A percentile compares a stretch with the other conserved stretches of the same genome.
These are phyloP conservation scores for Vidua chalybeata DNA, from an alignment of 2,113 vertebrate genomes.

Conservation along the genomic window DNA sequence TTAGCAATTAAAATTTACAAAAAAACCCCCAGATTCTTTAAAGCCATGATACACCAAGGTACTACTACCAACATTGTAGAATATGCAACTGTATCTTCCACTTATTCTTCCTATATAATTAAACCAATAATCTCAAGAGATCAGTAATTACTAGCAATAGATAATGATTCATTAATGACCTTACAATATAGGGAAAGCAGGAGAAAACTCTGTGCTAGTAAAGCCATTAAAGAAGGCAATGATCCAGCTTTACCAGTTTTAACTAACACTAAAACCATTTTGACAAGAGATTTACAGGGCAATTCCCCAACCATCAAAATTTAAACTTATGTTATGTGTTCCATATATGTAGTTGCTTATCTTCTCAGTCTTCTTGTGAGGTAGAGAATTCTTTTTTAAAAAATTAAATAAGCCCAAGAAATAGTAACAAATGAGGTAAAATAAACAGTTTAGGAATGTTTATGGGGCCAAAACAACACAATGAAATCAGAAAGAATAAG, in stretches of 20 bases:
- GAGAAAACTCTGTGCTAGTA: conserved; percentile 13
- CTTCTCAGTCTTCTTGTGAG: neutral
- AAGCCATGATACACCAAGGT: conserved; percentile 57
- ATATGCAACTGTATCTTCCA: conserved; percentile 17
- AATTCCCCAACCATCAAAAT: neutral
- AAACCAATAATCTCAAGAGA: conserved; percentile 52
- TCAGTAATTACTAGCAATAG: conserved; percentile 52
- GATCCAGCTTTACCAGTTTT: conserved; percentile 25
- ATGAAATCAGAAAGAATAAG: neutral
- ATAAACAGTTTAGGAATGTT: neutral
- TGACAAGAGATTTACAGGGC: neutral
- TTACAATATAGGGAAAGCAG: conserved; percentile 33
- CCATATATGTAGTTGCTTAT: neutral
- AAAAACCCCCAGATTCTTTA: conserved; percentile 51
- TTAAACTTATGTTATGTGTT: neutral
- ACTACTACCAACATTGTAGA: conserved; percentile 16
- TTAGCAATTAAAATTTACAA: conserved; percentile 67
- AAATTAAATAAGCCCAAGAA: neutral
- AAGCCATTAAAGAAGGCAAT: conserved; percentile 33
- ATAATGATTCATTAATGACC: conserved; percentile 64
- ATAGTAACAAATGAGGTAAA: neutral
- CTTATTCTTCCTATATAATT: conserved; percentile 65
- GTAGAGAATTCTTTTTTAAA: neutral
- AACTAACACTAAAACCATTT: conserved; percentile 18
- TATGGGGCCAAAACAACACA: neutral